A percentile compares a stretch with the other conserved stretches of the same genome.
These are phyloP conservation scores for Spodoptera littoralis DNA, from an alignment of 2,888 invertebrate genomes.

Conservation along the genomic window DNA sequence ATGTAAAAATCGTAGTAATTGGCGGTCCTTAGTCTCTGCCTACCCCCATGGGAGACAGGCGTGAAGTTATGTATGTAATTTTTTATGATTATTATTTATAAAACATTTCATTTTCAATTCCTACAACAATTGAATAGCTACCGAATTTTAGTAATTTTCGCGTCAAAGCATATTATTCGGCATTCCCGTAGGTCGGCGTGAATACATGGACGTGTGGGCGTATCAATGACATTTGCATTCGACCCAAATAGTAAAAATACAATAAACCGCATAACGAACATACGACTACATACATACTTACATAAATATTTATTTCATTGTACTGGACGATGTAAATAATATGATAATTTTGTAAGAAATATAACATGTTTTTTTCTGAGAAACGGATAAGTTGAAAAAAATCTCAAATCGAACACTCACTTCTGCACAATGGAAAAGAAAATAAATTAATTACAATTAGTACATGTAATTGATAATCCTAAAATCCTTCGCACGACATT, in stretches of 20 bases:
- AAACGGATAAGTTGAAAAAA: too few relatives aligned
- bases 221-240: constrained; percentile 49
- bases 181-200: constrained; percentile 38
- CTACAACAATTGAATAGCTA: constrained; percentile 5
- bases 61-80: too few relatives aligned
- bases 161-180: constrained; percentile 23
- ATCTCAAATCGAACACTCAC: too few relatives aligned
- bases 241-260: constrained; percentile 56
- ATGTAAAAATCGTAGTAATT: too few relatives aligned
- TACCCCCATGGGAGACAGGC: too few relatives aligned
- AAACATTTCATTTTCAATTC: not conserved
- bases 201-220: constrained; percentile 38
- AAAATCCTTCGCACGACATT: too few relatives aligned
- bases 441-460: too few relatives aligned
- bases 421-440: too few relatives aligned
- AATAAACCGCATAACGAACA: constrained; percentile 57
- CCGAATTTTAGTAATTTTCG: constrained; percentile 16
- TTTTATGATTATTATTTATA: not conserved
- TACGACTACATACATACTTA: constrained; percentile 27
- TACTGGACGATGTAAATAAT: constrained; percentile 34
- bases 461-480: too few relatives aligned
- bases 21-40: too few relatives aligned
- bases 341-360: too few relatives aligned
- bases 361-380: too few relatives aligned
- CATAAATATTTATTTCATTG: constrained; percentile 58